phyloP scores from a whole-genome alignment of 92 coral and sea anemone genomes.

The Micromussa lordhowensis region DNA sequence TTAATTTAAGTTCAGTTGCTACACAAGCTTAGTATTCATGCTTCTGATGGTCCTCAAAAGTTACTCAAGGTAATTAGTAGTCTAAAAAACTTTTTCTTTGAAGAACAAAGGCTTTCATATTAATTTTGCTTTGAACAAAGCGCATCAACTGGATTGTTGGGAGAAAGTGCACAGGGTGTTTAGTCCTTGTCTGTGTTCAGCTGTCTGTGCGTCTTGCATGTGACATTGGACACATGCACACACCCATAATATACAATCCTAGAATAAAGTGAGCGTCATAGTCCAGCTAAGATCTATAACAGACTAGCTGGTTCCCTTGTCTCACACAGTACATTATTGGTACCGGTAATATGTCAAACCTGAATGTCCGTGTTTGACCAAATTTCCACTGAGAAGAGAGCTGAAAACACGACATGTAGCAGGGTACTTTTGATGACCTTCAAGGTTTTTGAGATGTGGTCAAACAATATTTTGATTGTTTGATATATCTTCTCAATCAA shows the following conservation, averaged over 20 bases:
- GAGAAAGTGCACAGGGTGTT: conserved; percentile 47
- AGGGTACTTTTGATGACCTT: too few relatives aligned
- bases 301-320: conserved; percentile 52
- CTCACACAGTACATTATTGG: conserved; percentile 13
- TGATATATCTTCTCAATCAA: too few relatives aligned
- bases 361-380: too few relatives aligned
- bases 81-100: too few relatives aligned
- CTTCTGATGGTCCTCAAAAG: conserved; percentile 96
- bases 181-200: conserved; percentile 54
- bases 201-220: conserved; percentile 74
- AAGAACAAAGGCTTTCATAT: too few relatives aligned
- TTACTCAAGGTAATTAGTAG: conserved; percentile 74
- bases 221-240: conserved; percentile 72
- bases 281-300: conserved; percentile 36
- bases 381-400: too few relatives aligned
- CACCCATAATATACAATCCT: conserved; percentile 51
- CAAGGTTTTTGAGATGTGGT: too few relatives aligned
- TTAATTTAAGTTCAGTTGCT: conserved; percentile 83
- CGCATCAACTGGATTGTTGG: conserved; percentile 37
- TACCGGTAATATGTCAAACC: neutral
- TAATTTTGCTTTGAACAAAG: too few relatives aligned
- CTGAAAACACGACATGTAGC: too few relatives aligned
- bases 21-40: conserved; percentile 96
- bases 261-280: conserved; percentile 60
- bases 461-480: too few relatives aligned